A percentile compares a stretch with the other conserved stretches of the same genome.
Evolutionary conservation across 2,888 invertebrate species (phyloP).

Genomic region (Serrognathus titanus): DNA sequence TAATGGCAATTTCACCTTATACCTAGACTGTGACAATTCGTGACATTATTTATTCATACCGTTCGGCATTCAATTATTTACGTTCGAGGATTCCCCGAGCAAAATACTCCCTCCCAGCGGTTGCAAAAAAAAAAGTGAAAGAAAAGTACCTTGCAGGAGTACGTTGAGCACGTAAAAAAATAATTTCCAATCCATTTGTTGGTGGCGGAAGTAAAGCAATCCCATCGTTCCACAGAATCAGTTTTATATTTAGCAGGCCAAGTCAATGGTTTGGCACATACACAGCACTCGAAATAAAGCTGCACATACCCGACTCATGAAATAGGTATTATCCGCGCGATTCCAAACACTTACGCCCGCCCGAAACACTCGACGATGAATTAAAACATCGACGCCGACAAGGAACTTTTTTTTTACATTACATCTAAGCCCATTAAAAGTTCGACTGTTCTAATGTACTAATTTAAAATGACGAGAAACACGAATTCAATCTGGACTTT

Average conservation of each 20-base stretch:
- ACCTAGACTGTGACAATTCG: no score
- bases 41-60: no score
- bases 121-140: constrained; percentile 1
- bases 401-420: no score
- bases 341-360: neutral
- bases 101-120: neutral
- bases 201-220: constrained; percentile 3
- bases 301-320: constrained; percentile 6
- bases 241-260: constrained; percentile 15
- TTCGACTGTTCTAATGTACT: no score
- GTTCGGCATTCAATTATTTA: no score
- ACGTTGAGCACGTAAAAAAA: constrained; percentile 28
- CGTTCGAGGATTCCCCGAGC: no score
- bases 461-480: no score
- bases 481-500: no score
- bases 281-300: constrained; percentile 19
- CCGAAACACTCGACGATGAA: neutral
- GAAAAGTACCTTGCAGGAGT: constrained; percentile 29
- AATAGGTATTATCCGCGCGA: neutral
- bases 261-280: constrained; percentile 32
- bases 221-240: constrained; percentile 1
- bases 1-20: no score
- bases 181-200: constrained; percentile 32
- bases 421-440: no score
- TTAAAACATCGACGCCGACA: no score